Conservation (phyloP, 2,113 vertebrate genomes). For the Chiloscyllium plagiosum region DNA sequence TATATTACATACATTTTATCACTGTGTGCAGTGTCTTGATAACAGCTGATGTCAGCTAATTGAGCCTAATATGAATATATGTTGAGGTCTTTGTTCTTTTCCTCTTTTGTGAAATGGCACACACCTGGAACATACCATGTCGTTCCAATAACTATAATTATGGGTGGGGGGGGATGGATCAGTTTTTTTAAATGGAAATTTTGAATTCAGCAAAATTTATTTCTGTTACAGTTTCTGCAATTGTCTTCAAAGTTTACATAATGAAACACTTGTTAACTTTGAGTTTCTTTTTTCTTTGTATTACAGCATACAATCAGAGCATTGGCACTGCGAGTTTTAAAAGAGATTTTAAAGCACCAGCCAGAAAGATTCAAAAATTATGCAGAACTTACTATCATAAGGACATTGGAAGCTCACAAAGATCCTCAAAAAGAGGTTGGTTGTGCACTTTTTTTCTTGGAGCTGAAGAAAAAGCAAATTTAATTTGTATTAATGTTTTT, state of each 20-base stretch:
- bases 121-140: not conserved
- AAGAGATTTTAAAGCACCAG: constrained; percentile 86
- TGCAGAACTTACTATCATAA: constrained; percentile 94
- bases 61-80: not conserved
- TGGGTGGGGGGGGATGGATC: too few species aligned
- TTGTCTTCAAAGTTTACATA: not conserved
- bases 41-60: not conserved
- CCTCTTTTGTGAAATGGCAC: not conserved
- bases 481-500: not conserved
- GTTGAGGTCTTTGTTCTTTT: not conserved
- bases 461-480: not conserved
- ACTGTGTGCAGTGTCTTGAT: not conserved
- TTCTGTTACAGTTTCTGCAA: not conserved
- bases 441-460: constrained; percentile 28
- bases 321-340: constrained; percentile 81
- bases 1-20: not conserved
- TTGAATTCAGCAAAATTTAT: not conserved
- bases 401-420: constrained; percentile 88
- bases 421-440: constrained; percentile 89
- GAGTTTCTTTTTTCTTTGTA: not conserved
- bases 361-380: constrained; percentile 96
- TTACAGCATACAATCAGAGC: constrained; percentile 82
- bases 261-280: not conserved
- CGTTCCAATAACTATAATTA: not conserved
- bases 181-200: not conserved